Evolutionary conservation across 2,113 vertebrate species (phyloP).

Genomic region (Ictidomys tridecemlineatus): DNA sequence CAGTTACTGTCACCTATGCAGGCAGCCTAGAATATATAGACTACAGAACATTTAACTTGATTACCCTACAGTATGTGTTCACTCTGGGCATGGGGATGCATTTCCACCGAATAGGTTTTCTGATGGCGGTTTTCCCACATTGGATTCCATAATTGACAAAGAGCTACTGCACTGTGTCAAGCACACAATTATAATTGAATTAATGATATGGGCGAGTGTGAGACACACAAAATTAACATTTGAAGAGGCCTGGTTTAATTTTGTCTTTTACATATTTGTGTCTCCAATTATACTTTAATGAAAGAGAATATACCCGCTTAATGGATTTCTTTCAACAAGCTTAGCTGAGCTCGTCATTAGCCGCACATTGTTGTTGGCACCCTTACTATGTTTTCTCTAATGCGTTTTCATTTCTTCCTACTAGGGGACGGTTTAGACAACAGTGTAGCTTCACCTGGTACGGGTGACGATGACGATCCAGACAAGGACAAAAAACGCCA

Average conservation of each 20-base stretch:
- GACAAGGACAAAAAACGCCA: constrained; percentile 99
- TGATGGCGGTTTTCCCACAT: constrained; percentile 86
- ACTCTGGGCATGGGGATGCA: constrained; percentile 83
- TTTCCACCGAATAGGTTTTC: constrained; percentile 87
- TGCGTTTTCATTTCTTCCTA: constrained; percentile 86
- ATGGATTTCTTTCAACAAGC: constrained; percentile 81
- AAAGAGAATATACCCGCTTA: constrained; percentile 85
- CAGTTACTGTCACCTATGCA: constrained; percentile 91
- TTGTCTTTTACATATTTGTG: constrained; percentile 89
- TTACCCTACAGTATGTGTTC: constrained; percentile 87
- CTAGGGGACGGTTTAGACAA: constrained; percentile 99
- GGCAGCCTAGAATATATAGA: constrained; percentile 89
- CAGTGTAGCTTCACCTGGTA: constrained; percentile 99
- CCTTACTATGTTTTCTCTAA: constrained; percentile 74
- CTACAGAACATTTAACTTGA: constrained; percentile 91
- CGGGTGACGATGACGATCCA: constrained; percentile 98
- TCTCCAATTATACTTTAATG: constrained; percentile 85
- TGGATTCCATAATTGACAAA: constrained; percentile 89
- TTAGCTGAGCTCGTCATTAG: constrained; percentile 74
- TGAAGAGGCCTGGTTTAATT: constrained; percentile 89
- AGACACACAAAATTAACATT: constrained; percentile 89
- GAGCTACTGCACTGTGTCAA: constrained; percentile 92
- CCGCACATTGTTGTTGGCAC: constrained; percentile 65
- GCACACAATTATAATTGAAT: constrained; percentile 94
- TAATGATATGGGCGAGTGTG: constrained; percentile 91